These are phyloP conservation scores for Boleophthalmus pectinirostris DNA, from an alignment of 2,113 vertebrate species.

Conservation along the genomic window DNA sequence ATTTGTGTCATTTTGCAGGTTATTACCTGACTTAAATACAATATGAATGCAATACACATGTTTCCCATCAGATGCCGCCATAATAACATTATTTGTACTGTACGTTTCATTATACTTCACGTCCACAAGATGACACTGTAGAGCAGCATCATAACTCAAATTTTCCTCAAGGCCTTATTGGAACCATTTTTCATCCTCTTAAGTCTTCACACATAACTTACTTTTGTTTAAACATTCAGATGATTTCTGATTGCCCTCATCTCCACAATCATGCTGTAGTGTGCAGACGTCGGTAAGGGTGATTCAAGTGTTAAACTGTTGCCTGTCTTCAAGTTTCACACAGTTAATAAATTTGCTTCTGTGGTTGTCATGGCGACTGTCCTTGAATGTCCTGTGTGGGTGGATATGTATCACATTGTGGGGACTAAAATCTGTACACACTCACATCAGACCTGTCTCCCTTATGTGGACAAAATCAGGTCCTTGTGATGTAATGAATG, in stretches of 20 bases:
- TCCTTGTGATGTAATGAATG: too few species aligned
- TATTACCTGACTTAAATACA: too few species aligned
- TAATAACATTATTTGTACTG: background rate
- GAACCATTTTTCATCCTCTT: background rate
- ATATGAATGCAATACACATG: background rate
- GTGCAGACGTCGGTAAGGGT: constrained; percentile 7
- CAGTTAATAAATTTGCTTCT: constrained; percentile 24
- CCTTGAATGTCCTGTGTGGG: constrained; percentile 40
- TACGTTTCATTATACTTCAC: background rate
- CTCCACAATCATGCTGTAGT: background rate
- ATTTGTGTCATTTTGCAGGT: too few species aligned
- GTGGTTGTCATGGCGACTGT: constrained; percentile 62
- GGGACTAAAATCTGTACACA: too few species aligned
- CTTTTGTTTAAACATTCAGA: background rate
- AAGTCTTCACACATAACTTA: background rate
- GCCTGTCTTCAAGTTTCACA: constrained; percentile 35
- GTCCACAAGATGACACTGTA: constrained; percentile 51
- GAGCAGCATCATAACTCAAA: background rate
- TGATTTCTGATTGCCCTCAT: background rate
- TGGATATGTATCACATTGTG: too few species aligned
- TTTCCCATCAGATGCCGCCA: background rate
- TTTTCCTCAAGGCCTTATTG: background rate
- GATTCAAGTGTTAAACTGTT: constrained; percentile 35
- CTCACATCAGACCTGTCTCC: too few species aligned
- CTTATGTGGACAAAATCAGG: too few species aligned